Evolutionary conservation across 2,113 vertebrate genomes (phyloP), one percentile per base, ranked within the genome.

Genomic region (Campylomormyrus tamandua): DNA sequence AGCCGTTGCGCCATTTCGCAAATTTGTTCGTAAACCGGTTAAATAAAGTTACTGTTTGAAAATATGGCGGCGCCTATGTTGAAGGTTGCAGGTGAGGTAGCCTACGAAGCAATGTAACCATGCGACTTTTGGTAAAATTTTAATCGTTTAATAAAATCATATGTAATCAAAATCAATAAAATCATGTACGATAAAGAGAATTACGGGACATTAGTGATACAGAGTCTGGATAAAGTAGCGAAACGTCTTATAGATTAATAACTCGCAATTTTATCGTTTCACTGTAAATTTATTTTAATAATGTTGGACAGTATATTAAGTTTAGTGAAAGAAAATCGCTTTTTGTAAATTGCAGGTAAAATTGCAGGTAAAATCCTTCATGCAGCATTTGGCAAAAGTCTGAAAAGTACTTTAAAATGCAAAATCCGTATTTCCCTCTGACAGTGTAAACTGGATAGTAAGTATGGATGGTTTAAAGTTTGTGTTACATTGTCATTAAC

Each of bases 1-100:
- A 87, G 24, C 13, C 2, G 8, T 48, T 87, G 9, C 27, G 27
- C 50, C 46, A 87, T 88, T 35, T 52, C n/a, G n/a, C 15, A 56
- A 35, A 27, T 88, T 62, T 42, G 62, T 56, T 66, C 87, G n/a
- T 15, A 83, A 50, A 58, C 5, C 11, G 4, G 50, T 74, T 62
- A 19, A 90, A 90, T 90, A 90, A 77, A 90, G 66, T 90, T 83
- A 31, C 27, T 45, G 31, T 80, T 83, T 89, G 74, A 83, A 83
- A 21, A 96, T 35, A 97, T 97, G 96, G 96, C 96, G 94, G 94
- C 96, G 86, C 88, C 91, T 31, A 19, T 92, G 80, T 52, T 95
- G 93, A 96, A 95, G 95, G 95, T 96, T 95, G 95, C 94, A 94
- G 94, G 96, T 96, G 90, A 90, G 77, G 85, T 45, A 62, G 24